Base-by-base conservation (phyloP, 1,140 invertebrate species). In the Drosophila bocki region DNA sequence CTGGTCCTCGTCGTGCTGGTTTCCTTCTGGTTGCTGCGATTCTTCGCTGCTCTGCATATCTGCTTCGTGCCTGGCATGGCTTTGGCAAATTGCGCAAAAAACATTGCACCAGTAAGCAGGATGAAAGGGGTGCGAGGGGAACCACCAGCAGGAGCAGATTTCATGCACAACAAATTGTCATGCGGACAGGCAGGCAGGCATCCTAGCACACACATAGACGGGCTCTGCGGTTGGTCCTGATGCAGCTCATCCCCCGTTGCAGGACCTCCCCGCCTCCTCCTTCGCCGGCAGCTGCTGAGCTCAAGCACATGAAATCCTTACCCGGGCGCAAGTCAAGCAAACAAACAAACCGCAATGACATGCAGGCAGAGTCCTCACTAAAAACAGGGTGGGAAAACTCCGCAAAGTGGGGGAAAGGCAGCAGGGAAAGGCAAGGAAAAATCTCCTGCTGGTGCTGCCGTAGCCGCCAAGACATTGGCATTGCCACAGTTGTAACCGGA, bases 291-390 rank as follows among this genome's bases (percentile, higher is more conserved):
- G 15, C 50, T 51, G 41, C 33, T 56, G 26, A 9, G 72, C 81
- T 88, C 86, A 90, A 88, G 81, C 85, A 88, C 80, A 88, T 88
- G 85, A 90, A 88, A 88, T 88, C 85, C 85, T 88, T 88, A 90
- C 85, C 85, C 78, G 61, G 75, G 85, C 83, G 84, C 84, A 90
- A 88, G 84, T 88, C 84, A 88, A 90, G 84, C 85, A 88, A 88
- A 88, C 84, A 88, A 88, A 88, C 85, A 88, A 88, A 88, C 84
- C 84, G 85, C 84, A 88, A 88, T 88, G 84, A 88, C 84, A 88
- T 88, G 84, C 84, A 88, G 84, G 72, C 80, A 83, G 57, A 56
- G 35, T 56, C 35, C 41, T 53, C 33, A 19, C 67, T 68, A 50
- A 22, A 42, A 65, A 53, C 44, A 26, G 67, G 67, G 26, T 56